Evolutionary conservation across 2,797 vertebrate genomes (phyloP), one percentile per base, ranked within the genome.

Genomic region (Scarus forsteni): DNA sequence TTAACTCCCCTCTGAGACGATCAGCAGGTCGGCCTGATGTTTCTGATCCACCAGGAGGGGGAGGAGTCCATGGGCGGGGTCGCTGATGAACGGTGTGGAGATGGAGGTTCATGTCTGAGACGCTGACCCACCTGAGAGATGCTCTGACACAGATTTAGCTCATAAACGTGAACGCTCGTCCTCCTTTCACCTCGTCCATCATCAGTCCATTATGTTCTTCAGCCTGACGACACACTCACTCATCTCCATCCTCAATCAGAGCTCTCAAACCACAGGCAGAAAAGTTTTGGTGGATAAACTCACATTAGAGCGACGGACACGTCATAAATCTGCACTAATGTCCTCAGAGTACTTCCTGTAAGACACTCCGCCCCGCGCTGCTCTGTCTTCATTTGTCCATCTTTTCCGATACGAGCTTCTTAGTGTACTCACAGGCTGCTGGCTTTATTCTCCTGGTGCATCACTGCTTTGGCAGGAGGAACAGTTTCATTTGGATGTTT

Each of bases 61-160:
- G 38, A 35, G 52, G 40, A 13, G 40, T 60, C n/a, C 56, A 16
- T 44, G 39, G 14, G 7, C 9, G 0, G 10, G 16, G 42, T 14
- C 2, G 2, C 19, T 35, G 52, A 60, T 40, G 43, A 56, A 42
- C 16, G 9, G 19, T 0, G 9, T 7, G 12, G 38, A 60, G 45
- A 60, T 51, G 35, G 60, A 66, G 4, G 35, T 44, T 43, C 38
- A 15, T 43, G 38, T 60, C 51, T 52, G 14, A 66, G 48, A 68
- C 48, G 71, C 77, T 76, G 70, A 8, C 60, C 27, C 27, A 27
- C 27, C 27, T 39, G 9, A 39, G 38, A 60, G 15, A 73, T 43
- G 70, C 50, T 45, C 55, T 27, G 6, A 53, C 0, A 5, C 19
- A 35, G 0, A 35, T 9, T 2, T 27, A 27, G 27, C 27, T 2